Percentiles rank a stretch among this genome's conserved stretches.
phyloP scores from a whole-genome alignment of 2,888 invertebrate genomes.

The Endomychus coccineus region DNA sequence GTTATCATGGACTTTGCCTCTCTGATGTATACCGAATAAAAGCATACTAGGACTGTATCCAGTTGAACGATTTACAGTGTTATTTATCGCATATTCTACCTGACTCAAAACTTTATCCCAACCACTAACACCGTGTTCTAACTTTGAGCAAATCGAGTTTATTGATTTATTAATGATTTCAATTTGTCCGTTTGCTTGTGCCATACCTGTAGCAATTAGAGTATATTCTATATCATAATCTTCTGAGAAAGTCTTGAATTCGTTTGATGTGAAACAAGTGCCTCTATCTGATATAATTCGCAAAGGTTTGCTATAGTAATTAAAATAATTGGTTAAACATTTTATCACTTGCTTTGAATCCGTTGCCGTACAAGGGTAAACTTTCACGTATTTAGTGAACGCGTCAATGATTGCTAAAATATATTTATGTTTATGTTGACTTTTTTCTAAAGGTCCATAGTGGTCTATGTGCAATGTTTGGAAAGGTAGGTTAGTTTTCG shows the following conservation, averaged over 20 bases:
- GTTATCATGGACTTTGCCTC: constrained; percentile 2
- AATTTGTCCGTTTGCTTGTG: constrained; percentile 27
- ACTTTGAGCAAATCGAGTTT: constrained; percentile 22
- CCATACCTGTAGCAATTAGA: constrained; percentile 5
- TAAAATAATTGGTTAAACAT: constrained; percentile 22
- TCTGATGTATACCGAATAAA: constrained; percentile 13
- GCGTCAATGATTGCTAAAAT: constrained; percentile 26
- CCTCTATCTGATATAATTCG: constrained; percentile 23
- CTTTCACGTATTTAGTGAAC: constrained; percentile 26
- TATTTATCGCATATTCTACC: constrained; percentile 14
- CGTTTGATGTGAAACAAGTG: constrained; percentile 23
- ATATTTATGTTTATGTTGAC: constrained; percentile 16
- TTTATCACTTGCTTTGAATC: constrained; percentile 19
- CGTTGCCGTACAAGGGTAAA: constrained; percentile 23
- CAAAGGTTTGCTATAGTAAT: constrained; percentile 5
- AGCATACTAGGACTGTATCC: constrained; percentile 12
- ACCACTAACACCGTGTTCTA: constrained; percentile 13
- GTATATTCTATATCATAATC: constrained; percentile 9
- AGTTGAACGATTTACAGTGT: constrained; percentile 6
- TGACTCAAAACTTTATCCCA: constrained; percentile 17
- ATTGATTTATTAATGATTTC: constrained; percentile 20
- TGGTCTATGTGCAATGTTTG: constrained; percentile 28
- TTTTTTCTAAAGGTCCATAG: constrained; percentile 23
- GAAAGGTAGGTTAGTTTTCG: constrained; percentile 26
- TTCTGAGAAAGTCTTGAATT: constrained; percentile 18